Conservation (phyloP, 2,113 vertebrate genomes). For the Patagioenas fasciata region DNA sequence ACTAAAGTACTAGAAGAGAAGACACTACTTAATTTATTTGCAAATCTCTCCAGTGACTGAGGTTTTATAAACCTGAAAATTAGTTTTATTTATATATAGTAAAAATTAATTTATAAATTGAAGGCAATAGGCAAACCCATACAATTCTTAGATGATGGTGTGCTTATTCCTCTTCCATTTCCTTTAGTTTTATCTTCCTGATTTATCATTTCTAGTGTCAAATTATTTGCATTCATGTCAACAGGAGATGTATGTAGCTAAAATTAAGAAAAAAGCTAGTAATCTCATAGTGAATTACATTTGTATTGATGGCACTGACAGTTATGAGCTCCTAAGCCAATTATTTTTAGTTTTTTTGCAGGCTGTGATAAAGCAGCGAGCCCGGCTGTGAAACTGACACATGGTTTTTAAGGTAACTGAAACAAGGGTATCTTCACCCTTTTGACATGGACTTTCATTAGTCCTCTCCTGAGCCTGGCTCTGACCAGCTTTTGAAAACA, state of each 20-base stretch:
- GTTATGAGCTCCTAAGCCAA: not conserved
- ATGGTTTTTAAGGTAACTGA: not conserved
- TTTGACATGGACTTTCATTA: fast-evolving
- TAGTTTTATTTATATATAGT: not conserved
- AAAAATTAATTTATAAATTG: not conserved
- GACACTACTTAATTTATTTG: not conserved
- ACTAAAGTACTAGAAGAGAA: not conserved
- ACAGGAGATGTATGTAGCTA: not conserved
- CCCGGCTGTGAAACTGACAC: no score
- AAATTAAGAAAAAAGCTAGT: not conserved
- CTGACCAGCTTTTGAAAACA: not conserved
- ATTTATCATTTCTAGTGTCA: not conserved
- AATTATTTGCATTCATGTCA: not conserved
- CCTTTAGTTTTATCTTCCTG: not conserved
- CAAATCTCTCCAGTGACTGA: not conserved
- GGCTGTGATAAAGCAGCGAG: not conserved
- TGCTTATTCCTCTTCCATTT: not conserved
- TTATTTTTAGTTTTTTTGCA: not conserved
- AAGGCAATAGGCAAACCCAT: not conserved
- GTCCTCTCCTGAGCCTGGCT: not conserved
- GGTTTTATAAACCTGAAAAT: not conserved
- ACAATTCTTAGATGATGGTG: not conserved
- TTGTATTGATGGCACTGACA: not conserved
- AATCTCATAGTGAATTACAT: not conserved
- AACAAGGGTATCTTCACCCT: not conserved